These are phyloP conservation scores for Panthera uncia DNA, from an alignment of 2,113 vertebrate species.

Conservation along the genomic window DNA sequence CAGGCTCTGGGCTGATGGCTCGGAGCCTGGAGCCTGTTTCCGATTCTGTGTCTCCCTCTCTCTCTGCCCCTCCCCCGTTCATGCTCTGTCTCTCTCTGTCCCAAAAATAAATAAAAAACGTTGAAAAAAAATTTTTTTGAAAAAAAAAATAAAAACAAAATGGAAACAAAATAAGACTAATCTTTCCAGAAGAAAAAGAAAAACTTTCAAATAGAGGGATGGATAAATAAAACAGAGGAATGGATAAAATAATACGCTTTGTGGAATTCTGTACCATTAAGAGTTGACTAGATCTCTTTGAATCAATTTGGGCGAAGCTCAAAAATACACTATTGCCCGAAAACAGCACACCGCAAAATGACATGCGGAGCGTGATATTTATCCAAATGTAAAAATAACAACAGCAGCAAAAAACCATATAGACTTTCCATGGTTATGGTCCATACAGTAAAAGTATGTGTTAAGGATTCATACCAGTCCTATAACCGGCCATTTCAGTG, in stretches of 20 bases:
- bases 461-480: not conserved
- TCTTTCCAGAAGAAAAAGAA: not conserved
- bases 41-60: no score
- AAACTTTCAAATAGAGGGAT: not conserved
- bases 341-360: not conserved
- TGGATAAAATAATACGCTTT: not conserved
- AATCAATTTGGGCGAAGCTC: not conserved
- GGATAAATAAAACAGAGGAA: not conserved
- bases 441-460: not conserved
- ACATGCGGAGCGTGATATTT: rapidly evolving
- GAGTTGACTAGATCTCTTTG: not conserved
- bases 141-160: not conserved
- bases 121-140: no score
- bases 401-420: not conserved
- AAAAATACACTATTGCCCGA: not conserved
- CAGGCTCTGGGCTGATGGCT: no score
- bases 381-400: not conserved
- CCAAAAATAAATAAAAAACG: no score
- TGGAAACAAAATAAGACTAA: not conserved
- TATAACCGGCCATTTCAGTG: not conserved
- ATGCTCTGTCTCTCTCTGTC: no score
- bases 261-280: not conserved
- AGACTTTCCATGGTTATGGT: not conserved
- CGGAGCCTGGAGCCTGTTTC: no score
- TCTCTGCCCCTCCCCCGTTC: no score